Conservation (phyloP, 2,888 invertebrate genomes). For the Dryomyza anilis region DNA sequence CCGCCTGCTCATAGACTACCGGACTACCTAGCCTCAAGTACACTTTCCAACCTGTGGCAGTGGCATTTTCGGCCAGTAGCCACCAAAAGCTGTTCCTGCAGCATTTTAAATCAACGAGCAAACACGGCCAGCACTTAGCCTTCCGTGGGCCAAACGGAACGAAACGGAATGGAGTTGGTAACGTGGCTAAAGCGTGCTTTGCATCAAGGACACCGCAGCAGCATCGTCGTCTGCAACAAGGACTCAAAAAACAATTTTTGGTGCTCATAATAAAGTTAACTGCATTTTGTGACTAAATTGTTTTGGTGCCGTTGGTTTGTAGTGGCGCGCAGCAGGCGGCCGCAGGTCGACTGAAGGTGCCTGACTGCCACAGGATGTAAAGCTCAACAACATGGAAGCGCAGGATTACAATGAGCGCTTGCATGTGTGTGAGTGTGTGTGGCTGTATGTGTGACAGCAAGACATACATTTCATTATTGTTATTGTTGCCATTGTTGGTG, state of each 20-base stretch:
- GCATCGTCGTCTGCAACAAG: constrained; percentile 6
- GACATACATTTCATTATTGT: neutral
- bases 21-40: neutral
- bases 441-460: neutral
- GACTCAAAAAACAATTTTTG: constrained; percentile 24
- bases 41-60: neutral
- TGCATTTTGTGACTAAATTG: constrained; percentile 46
- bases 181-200: too few relatives aligned
- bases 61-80: neutral
- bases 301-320: neutral
- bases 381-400: constrained; percentile 1
- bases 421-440: constrained; percentile 4
- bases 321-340: neutral
- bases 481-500: neutral
- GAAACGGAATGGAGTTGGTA: too few relatives aligned
- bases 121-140: constrained; percentile 26
- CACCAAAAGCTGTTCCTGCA: neutral
- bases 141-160: neutral
- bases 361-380: neutral
- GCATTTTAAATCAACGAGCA: constrained; percentile 33
- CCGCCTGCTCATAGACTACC: neutral
- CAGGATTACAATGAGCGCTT: neutral
- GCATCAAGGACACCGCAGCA: constrained; percentile 19
- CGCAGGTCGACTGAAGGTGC: neutral
- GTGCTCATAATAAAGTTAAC: constrained; percentile 44